Base-by-base conservation (phyloP, 2,888 invertebrate genomes). In the Cryptocheilus praepositus region DNA sequence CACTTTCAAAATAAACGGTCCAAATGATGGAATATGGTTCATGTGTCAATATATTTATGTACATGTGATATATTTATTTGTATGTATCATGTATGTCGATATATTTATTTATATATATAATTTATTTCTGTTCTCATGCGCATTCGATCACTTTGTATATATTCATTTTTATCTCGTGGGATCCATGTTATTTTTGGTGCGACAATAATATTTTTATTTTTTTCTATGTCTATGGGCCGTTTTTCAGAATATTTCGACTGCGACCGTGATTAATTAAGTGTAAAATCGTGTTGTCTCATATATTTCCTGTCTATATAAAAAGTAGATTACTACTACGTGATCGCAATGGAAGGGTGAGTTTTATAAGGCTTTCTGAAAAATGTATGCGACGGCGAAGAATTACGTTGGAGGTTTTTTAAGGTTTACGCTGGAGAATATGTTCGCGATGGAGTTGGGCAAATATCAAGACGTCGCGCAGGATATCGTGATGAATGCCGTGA, bases 361-460 rank as follows among this genome's bases (percentile, higher is more conserved):
- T 56, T 16, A 21, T 44, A 43, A 21, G 36, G 8, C 7, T 60
- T n/a, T 44, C 16, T 21, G 28, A 53, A 56, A 60, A 60, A 25
- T 61, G 51, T 44, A 28, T 22, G 19, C 45, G 16, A 54, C 54
- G 13, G 15, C 13, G 49, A 15, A 54, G 45, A 52, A 21, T 55
- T 8, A 59, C 52, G 18, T 8, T 13, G 13, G 16, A 21, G 21
- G 55, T 46, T 45, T 16, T 54, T 44, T 44, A 70, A 92, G 94
- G n/a, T 97, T 98, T 81, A 97, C 97, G 0, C 89, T 98, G 69
- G 95, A 96, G 68, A 96, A 97, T 85, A 95, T 98, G 93, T 98
- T 98, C 85, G 92, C 94, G 0, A 97, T 98, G 97, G 95, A 98
- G 82, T 89, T 97, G 68, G 95, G 96, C 81, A 92, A 94, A 74